Percentiles rank a stretch among this genome's conserved stretches.
Conservation (phyloP, 53 echinoderm and acorn worm genomes). For the Paracentrotus lividus region DNA sequence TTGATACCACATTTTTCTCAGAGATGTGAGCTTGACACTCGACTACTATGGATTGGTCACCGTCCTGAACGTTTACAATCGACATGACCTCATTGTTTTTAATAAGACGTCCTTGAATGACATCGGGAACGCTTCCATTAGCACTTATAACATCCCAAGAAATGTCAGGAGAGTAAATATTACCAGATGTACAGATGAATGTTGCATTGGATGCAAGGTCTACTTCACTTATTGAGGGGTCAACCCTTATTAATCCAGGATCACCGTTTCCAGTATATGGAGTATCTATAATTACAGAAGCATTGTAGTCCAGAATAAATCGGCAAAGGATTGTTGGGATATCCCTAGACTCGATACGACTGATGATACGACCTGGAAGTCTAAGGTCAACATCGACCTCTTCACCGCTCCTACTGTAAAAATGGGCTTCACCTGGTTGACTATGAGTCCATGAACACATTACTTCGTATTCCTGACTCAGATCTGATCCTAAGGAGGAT, state of each 20-base stretch:
- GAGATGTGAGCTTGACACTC: background rate
- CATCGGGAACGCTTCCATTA: background rate
- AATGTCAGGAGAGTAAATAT: background rate
- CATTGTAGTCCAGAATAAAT: background rate
- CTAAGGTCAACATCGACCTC: background rate
- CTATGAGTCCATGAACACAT: background rate
- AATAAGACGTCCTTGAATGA: background rate
- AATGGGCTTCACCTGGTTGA: conserved; percentile 9
- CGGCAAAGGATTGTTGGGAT: background rate
- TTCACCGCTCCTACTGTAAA: background rate
- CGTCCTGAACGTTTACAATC: background rate
- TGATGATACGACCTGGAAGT: background rate
- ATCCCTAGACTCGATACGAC: background rate
- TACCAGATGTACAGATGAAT: background rate
- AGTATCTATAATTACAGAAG: background rate
- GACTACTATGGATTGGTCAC: background rate
- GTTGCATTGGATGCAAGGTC: background rate
- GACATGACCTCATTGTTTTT: background rate
- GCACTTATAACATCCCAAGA: background rate
- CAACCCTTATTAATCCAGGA: background rate
- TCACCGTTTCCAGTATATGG: background rate
- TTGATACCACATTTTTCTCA: background rate
- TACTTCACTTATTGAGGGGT: background rate
- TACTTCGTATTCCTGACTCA: background rate
- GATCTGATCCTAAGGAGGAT: background rate